Percentiles rank a stretch among this genome's conserved stretches.
These are phyloP conservation scores for Cephalopterus ornatus DNA, from an alignment of 2,113 vertebrate species.

Conservation along the genomic window DNA sequence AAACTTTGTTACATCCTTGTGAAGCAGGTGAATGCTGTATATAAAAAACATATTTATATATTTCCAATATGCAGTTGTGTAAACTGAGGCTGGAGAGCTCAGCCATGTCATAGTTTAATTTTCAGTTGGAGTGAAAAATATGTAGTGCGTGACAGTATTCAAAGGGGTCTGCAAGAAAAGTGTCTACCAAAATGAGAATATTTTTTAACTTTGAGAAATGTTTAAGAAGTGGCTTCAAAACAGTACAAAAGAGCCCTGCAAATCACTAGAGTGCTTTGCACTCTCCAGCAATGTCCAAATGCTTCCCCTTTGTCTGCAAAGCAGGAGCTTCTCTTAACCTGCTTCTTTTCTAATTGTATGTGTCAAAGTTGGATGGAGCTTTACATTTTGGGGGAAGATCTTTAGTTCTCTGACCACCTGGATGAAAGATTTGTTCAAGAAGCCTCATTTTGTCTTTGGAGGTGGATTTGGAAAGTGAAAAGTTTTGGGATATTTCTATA, in stretches of 20 bases:
- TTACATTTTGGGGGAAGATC: neutral
- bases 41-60: neutral
- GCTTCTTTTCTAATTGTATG: neutral
- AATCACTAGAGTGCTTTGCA: neutral
- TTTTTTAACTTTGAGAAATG: rapidly evolving
- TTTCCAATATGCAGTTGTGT: neutral
- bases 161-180: neutral
- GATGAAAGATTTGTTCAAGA: neutral
- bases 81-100: neutral
- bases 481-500: neutral
- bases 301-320: neutral
- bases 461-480: neutral
- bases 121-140: neutral
- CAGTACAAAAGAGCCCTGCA: neutral
- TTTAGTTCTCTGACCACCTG: neutral
- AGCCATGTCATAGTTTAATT: neutral
- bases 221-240: neutral
- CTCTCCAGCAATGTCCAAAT: neutral
- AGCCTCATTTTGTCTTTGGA: neutral
- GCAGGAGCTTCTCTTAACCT: neutral
- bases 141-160: neutral
- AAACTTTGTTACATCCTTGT: neutral
- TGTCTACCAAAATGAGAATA: neutral
- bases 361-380: neutral
- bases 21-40: neutral